These are phyloP conservation scores for Sogatella furcifera DNA, from an alignment of 1,140 invertebrate species.

Conservation along the genomic window DNA sequence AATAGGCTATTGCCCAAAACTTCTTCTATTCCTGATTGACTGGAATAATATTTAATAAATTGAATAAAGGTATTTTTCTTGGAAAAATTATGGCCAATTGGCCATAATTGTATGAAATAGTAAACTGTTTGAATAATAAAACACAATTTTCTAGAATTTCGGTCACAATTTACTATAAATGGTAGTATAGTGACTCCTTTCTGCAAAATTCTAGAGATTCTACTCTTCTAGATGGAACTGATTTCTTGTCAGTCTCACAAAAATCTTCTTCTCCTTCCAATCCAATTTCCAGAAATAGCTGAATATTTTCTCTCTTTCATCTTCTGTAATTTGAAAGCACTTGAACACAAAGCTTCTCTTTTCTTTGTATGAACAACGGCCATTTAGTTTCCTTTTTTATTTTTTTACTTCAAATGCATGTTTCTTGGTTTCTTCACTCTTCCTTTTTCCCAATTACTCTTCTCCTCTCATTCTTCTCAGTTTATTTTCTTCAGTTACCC, in stretches of 20 bases:
- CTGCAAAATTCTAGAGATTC: neutral
- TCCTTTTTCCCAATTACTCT: too few species aligned
- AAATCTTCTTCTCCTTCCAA: neutral
- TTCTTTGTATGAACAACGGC: constrained; percentile 9
- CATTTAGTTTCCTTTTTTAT: neutral
- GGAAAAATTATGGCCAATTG: too few species aligned
- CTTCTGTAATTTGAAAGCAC: constrained; percentile 10
- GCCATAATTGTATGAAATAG: too few species aligned
- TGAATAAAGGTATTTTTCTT: too few species aligned
- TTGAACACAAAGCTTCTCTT: constrained; percentile 2
- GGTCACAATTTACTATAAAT: too few species aligned
- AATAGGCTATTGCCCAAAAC: too few species aligned
- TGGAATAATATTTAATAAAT: too few species aligned
- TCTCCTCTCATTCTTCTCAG: too few species aligned
- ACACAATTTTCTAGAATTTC: too few species aligned
- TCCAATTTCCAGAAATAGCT: neutral
- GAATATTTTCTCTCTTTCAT: constrained; percentile 8
- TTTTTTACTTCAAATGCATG: neutral
- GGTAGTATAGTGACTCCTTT: neutral
- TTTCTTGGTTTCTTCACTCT: constrained; percentile 10
- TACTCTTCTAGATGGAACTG: neutral
- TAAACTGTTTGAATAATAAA: too few species aligned
- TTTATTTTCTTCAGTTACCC: too few species aligned
- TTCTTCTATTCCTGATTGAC: too few species aligned
- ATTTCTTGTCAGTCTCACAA: neutral